These are phyloP conservation scores for Myopa testacea DNA, from an alignment of 2,888 invertebrate genomes.

Conservation along the genomic window DNA sequence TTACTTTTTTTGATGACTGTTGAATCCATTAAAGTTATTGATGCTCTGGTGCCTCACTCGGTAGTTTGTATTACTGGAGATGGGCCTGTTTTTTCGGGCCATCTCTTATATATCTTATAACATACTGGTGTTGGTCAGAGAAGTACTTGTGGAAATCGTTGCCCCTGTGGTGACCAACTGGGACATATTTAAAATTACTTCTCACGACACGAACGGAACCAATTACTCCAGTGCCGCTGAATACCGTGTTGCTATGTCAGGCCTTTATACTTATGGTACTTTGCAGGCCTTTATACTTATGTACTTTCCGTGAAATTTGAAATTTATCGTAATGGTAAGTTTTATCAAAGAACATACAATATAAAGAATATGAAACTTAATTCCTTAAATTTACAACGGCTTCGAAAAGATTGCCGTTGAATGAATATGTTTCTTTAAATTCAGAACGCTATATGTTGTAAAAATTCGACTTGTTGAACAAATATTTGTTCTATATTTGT, in stretches of 20 bases:
- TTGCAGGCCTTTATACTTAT: neutral
- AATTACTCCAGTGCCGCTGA: neutral
- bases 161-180: neutral
- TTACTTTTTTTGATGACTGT: too few species aligned
- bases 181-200: neutral
- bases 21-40: too few species aligned
- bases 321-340: neutral
- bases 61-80: conserved; percentile 9
- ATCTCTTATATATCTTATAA: neutral
- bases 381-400: too few species aligned
- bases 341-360: too few species aligned
- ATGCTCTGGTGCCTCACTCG: conserved; percentile 45
- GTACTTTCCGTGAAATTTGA: neutral
- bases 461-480: neutral
- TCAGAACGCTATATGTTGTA: neutral
- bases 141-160: neutral
- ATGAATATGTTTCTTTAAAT: too few species aligned
- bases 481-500: neutral
- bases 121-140: neutral
- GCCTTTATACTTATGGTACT: neutral
- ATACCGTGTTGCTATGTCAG: neutral
- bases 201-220: neutral
- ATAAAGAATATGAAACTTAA: too few species aligned
- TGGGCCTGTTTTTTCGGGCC: neutral
- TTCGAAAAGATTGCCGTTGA: too few species aligned